Percentiles rank a stretch among this genome's conserved stretches.
Evolutionary conservation across 2,113 vertebrate species (phyloP).

Genomic region (Bos indicus): DNA sequence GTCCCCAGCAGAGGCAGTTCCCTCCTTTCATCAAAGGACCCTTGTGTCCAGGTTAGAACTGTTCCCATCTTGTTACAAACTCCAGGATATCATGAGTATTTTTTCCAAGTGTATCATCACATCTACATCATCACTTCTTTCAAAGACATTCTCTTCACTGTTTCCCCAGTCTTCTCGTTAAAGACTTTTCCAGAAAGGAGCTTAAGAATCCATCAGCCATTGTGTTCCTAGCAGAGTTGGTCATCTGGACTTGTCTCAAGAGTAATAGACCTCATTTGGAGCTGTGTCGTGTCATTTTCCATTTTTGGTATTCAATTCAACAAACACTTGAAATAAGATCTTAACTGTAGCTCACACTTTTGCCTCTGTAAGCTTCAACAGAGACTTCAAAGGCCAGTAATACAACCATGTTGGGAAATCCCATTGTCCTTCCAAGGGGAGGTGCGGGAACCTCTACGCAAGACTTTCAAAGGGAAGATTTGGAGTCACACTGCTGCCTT

Average conservation of each 20-base stretch:
- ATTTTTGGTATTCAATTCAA: not conserved
- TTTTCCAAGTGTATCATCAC: not conserved
- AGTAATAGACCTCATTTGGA: not conserved
- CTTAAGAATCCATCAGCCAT: not conserved
- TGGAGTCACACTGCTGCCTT: not conserved
- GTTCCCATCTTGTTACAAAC: not conserved
- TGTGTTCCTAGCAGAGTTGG: not conserved
- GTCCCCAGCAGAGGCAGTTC: not conserved
- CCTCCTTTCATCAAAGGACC: not conserved
- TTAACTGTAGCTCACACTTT: not conserved
- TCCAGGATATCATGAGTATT: not conserved
- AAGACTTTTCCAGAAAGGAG: not conserved
- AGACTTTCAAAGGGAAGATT: not conserved
- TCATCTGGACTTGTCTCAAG: not conserved
- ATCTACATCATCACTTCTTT: not conserved
- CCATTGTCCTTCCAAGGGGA: not conserved
- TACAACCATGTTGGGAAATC: not conserved
- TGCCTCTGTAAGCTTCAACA: not conserved
- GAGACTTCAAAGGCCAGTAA: not conserved
- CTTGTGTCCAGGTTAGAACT: not conserved
- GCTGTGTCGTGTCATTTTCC: not conserved
- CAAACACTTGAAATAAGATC: not conserved
- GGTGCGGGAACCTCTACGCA: rapidly evolving
- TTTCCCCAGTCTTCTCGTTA: not conserved
- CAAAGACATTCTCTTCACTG: not conserved